phyloP scores from a whole-genome alignment of 37 sponge, comb jelly and placozoan genomes.

The Bolinopsis microptera region DNA sequence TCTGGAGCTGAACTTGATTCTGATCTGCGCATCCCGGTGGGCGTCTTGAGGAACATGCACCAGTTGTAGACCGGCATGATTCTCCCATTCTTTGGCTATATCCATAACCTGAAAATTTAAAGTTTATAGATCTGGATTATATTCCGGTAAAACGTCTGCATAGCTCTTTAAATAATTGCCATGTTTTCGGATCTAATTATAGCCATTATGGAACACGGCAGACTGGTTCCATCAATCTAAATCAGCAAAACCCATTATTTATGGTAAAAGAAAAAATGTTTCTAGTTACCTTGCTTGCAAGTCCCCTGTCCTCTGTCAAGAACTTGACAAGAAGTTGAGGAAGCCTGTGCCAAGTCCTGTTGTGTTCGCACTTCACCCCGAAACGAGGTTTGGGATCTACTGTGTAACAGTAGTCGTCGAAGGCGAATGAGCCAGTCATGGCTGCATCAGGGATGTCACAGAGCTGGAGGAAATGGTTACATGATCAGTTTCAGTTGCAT shows the following conservation, averaged over 20 bases:
- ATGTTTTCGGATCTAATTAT: too few relatives aligned
- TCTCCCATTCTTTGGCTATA: slow-evolving; percentile 60
- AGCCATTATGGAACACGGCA: too few relatives aligned
- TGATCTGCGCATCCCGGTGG: slow-evolving; percentile 49
- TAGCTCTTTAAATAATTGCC: too few relatives aligned
- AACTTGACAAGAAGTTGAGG: slow-evolving; percentile 66
- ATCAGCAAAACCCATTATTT: too few relatives aligned
- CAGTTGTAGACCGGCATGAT: slow-evolving; percentile 51
- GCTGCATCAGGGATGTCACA: slow-evolving; percentile 64
- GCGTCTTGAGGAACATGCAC: slow-evolving; percentile 2
- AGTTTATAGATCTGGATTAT: too few relatives aligned
- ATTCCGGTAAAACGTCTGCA: too few relatives aligned
- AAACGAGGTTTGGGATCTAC: slow-evolving; percentile 57
- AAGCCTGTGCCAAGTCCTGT: slow-evolving; percentile 60
- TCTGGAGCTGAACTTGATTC: slow-evolving; percentile 38
- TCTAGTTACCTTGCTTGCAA: slow-evolving; percentile 61
- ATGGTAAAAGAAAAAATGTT: too few relatives aligned
- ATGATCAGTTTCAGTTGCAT: too few relatives aligned
- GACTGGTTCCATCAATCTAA: too few relatives aligned
- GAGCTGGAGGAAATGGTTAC: background rate
- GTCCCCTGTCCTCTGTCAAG: slow-evolving; percentile 33
- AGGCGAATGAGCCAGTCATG: slow-evolving; percentile 59
- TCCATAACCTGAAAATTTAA: slow-evolving; percentile 51
- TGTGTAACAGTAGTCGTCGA: slow-evolving; percentile 59
- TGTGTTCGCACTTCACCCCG: slow-evolving; percentile 32